Conservation (phyloP, 2,888 invertebrate genomes). For the Balanococcus diminutus region DNA sequence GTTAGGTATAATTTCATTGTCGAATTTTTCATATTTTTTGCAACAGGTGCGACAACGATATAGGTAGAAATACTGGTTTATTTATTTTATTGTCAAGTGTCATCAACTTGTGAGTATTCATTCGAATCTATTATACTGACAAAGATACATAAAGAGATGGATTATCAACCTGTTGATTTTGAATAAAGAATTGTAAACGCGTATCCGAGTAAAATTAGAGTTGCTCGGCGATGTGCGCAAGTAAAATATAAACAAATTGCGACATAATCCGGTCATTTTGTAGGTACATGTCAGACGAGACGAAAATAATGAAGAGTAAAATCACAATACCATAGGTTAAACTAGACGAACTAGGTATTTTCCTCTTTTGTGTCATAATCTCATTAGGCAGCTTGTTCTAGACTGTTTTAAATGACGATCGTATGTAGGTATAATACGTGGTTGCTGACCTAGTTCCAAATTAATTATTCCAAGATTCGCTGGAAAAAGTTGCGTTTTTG, state of each 20-base stretch:
- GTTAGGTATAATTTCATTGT: not conserved
- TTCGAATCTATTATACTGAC: not conserved
- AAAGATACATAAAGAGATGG: not conserved
- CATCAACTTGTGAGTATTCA: too few relatives aligned
- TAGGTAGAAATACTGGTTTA: too few relatives aligned
- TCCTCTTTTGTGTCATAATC: conserved; percentile 30
- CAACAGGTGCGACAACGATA: too few relatives aligned
- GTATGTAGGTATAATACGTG: not conserved
- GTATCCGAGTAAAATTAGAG: not conserved
- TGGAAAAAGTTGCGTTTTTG: conserved; percentile 31
- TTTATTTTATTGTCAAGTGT: too few relatives aligned
- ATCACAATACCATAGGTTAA: not conserved
- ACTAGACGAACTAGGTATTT: not conserved
- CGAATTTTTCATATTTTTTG: too few relatives aligned
- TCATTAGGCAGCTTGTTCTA: conserved; percentile 21
- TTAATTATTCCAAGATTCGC: conserved; percentile 29
- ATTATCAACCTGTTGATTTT: not conserved
- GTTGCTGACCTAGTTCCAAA: conserved; percentile 22
- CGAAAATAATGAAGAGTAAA: not conserved
- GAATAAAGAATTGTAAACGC: not conserved
- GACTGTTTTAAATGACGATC: not conserved
- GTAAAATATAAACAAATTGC: not conserved
- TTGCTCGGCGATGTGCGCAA: not conserved
- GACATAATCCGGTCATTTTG: not conserved
- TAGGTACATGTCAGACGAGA: not conserved